These are phyloP conservation scores for Leuciscus idus DNA, from an alignment of 2,113 vertebrate genomes.

Conservation along the genomic window DNA sequence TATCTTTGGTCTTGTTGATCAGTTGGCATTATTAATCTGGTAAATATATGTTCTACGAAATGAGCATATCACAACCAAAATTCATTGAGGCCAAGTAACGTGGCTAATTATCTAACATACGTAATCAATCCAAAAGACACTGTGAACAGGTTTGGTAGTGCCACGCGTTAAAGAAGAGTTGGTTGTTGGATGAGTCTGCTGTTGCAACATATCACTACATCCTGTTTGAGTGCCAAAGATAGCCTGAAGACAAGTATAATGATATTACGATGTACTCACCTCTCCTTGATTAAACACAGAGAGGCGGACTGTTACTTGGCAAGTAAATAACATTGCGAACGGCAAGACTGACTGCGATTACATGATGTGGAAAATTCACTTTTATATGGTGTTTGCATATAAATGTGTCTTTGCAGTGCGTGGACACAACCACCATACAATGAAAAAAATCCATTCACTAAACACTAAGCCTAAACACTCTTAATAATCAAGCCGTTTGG, in stretches of 20 bases:
- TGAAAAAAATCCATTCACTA: too few species aligned
- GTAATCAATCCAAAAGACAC: background rate
- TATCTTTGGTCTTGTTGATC: background rate
- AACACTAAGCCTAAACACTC: too few species aligned
- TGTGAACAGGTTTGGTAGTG: background rate
- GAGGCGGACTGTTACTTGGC: background rate
- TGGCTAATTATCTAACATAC: background rate
- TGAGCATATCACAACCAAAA: background rate
- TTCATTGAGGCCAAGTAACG: background rate
- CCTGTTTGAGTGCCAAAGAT: slow-evolving; percentile 20
- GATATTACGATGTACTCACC: background rate
- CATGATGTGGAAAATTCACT: background rate
- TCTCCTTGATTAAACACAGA: slow-evolving; percentile 9
- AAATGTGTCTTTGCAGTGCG: too few species aligned
- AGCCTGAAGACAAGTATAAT: background rate
- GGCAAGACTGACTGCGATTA: background rate
- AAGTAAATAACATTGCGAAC: background rate
- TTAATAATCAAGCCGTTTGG: too few species aligned
- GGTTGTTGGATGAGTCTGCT: slow-evolving; percentile 2
- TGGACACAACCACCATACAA: too few species aligned
- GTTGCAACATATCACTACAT: background rate
- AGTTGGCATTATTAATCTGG: background rate
- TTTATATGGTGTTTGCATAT: too few species aligned
- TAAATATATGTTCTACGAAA: slow-evolving; percentile 3
- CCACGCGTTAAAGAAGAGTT: background rate